Evolutionary conservation across 2,797 vertebrate species (phyloP).

Genomic region (Brachyrhaphis roseni): DNA sequence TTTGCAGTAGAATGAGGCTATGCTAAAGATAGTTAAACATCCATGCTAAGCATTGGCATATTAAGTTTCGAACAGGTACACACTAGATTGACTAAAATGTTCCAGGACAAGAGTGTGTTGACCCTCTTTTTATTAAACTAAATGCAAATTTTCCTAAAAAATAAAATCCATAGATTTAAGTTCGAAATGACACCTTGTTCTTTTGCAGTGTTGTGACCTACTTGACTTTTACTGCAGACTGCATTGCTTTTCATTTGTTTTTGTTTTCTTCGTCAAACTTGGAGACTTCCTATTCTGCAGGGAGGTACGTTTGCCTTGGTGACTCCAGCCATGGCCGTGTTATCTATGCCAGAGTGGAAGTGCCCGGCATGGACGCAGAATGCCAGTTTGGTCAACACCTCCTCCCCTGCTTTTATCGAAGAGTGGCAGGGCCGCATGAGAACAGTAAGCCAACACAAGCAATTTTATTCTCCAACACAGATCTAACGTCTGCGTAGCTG

Average conservation of each 20-base stretch:
- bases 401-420: slow-evolving; percentile 85
- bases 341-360: slow-evolving; percentile 87
- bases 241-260: neutral
- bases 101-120: neutral
- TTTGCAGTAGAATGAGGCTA: neutral
- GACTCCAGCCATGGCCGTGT: slow-evolving; percentile 87
- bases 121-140: neutral
- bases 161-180: neutral
- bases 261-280: neutral
- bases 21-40: neutral
- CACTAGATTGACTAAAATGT: neutral
- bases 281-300: slow-evolving; percentile 93
- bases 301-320: slow-evolving; percentile 90
- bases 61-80: neutral
- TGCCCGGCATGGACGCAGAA: slow-evolving; percentile 93
- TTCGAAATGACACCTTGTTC: neutral
- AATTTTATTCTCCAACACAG: neutral
- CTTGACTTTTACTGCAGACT: neutral
- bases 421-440: slow-evolving; percentile 91
- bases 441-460: slow-evolving; percentile 77
- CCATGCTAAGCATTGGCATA: neutral
- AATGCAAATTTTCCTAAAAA: neutral
- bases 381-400: slow-evolving; percentile 85
- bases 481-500: neutral
- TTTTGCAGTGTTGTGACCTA: neutral